Evolutionary conservation across 1,140 invertebrate species (phyloP).

Genomic region (Matsumurasca onukii): DNA sequence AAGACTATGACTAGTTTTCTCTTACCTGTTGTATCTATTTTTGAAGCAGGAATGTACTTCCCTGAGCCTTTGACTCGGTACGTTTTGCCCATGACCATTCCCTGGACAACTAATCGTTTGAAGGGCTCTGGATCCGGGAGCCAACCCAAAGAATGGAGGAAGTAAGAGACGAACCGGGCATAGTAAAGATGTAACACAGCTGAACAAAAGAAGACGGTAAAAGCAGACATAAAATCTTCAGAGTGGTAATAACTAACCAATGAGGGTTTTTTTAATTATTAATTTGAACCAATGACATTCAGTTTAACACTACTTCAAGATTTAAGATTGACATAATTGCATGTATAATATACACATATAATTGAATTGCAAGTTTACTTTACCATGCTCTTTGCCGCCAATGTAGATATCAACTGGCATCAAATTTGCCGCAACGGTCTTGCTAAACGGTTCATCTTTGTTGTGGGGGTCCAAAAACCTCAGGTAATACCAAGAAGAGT

Average conservation of each 20-base stretch:
- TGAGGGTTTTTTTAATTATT: no score
- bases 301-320: background rate
- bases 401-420: conserved; percentile 96
- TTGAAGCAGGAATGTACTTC: conserved; percentile 72
- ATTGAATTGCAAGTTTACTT: background rate
- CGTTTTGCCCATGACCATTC: conserved; percentile 91
- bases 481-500: conserved; percentile 98
- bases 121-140: conserved; percentile 85
- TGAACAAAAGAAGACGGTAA: conserved; percentile 47
- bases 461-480: conserved; percentile 89
- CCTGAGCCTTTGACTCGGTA: conserved; percentile 74
- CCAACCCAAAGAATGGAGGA: conserved; percentile 78
- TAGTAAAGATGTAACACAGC: conserved; percentile 95
- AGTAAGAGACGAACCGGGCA: conserved; percentile 93
- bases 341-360: no score
- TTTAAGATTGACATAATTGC: no score
- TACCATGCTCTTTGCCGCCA: conserved; percentile 96
- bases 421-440: conserved; percentile 56
- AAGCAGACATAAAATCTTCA: background rate
- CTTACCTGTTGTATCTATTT: conserved; percentile 64
- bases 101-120: conserved; percentile 85
- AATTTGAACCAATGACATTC: no score
- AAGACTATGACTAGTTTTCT: background rate
- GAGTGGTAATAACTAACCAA: no score
- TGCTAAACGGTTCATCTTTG: conserved; percentile 65